Evolutionary conservation across 2,797 vertebrate genomes (phyloP).

Genomic region (Mormyrops attenuatus): DNA sequence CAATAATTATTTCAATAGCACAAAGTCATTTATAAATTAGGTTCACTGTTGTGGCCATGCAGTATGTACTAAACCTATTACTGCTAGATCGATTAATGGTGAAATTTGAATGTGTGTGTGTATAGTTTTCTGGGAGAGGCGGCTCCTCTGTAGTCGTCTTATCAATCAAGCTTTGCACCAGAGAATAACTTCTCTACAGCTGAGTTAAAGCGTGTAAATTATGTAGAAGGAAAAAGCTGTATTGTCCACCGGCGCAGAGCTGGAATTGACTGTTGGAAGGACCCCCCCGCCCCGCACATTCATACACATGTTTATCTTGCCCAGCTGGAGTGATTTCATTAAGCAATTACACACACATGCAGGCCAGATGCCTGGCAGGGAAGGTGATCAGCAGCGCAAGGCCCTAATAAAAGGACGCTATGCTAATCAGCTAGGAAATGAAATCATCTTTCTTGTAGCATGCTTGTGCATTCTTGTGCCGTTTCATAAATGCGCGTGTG

Average conservation of each 20-base stretch:
- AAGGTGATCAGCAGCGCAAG: slow-evolving; percentile 9
- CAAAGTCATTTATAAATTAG: slow-evolving; percentile 47
- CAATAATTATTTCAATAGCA: slow-evolving; percentile 29
- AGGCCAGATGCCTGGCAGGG: slow-evolving; percentile 29
- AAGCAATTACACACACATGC: slow-evolving; percentile 26
- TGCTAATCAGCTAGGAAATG: slow-evolving; percentile 8
- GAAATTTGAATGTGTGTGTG: slow-evolving; percentile 10
- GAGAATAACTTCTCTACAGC: slow-evolving; percentile 11
- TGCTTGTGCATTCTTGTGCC: neutral
- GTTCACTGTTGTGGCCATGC: slow-evolving; percentile 32
- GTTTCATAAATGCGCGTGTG: neutral
- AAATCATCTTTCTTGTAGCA: neutral
- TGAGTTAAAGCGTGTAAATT: neutral
- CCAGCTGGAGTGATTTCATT: slow-evolving; percentile 28
- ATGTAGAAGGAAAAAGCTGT: slow-evolving; percentile 19
- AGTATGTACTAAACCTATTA: slow-evolving; percentile 34
- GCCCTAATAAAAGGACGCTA: slow-evolving; percentile 17
- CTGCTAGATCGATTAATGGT: slow-evolving; percentile 34
- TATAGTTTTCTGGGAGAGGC: neutral
- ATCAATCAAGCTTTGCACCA: slow-evolving; percentile 12
- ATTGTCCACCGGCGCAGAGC: slow-evolving; percentile 17
- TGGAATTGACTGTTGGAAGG: neutral
- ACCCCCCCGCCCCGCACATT: neutral
- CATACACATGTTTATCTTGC: slow-evolving; percentile 25
- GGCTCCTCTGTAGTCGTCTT: neutral